These are phyloP conservation scores for Spizaetus ornatus DNA, from an alignment of 2,113 vertebrate species.

Conservation along the genomic window DNA sequence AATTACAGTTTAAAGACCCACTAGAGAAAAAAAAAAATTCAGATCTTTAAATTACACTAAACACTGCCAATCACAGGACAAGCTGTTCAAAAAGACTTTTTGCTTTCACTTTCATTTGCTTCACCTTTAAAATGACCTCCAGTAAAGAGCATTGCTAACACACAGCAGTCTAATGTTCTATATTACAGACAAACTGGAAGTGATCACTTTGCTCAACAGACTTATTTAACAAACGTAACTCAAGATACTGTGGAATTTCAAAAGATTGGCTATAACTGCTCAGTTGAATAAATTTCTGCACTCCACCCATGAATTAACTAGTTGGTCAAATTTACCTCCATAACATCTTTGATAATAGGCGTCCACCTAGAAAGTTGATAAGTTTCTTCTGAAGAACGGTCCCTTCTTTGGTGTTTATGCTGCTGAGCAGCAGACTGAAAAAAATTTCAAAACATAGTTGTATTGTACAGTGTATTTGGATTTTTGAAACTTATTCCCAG, in stretches of 20 bases:
- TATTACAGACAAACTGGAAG: background rate
- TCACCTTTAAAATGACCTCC: background rate
- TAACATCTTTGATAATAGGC: constrained; percentile 91
- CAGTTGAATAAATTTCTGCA: background rate
- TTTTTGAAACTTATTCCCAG: background rate
- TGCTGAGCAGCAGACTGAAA: constrained; percentile 59
- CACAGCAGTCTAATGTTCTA: background rate
- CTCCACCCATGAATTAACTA: background rate
- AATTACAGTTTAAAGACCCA: background rate
- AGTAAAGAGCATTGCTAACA: background rate
- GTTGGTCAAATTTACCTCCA: constrained; percentile 81
- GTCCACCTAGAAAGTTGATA: constrained; percentile 96
- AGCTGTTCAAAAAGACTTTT: background rate
- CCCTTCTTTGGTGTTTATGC: constrained; percentile 78
- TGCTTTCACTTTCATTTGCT: background rate
- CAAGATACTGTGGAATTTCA: background rate
- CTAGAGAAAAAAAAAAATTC: fast-evolving
- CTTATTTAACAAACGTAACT: background rate
- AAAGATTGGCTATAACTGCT: background rate
- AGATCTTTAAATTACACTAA: background rate
- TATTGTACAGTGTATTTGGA: background rate
- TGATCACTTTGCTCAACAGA: background rate
- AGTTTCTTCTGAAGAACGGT: constrained; percentile 84
- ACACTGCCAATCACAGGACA: background rate
- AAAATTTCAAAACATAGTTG: background rate